phyloP scores from a whole-genome alignment of 1,140 invertebrate species.

The Apis cerana region DNA sequence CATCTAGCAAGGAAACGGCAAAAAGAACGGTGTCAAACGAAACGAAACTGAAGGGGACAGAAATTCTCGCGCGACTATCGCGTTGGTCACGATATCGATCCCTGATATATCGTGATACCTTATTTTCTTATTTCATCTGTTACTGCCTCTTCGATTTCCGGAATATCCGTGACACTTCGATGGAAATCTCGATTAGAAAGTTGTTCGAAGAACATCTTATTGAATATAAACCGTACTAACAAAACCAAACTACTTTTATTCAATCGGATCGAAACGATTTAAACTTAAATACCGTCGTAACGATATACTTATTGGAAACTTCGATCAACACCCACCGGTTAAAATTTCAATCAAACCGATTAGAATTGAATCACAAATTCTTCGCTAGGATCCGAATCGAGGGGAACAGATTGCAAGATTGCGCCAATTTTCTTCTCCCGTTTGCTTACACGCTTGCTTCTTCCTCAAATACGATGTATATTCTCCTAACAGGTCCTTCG shows the following conservation, averaged over 20 bases:
- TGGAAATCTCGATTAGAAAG: too few species aligned
- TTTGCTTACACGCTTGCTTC: not conserved
- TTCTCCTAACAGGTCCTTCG: not conserved
- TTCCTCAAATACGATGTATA: not conserved
- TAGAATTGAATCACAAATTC: too few species aligned
- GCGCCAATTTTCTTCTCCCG: not conserved
- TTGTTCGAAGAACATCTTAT: too few species aligned
- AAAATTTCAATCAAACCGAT: too few species aligned
- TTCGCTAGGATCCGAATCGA: too few species aligned
- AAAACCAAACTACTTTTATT: too few species aligned
- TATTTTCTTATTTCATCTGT: too few species aligned
- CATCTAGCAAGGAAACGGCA: not conserved
- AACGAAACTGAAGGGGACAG: constrained; percentile 18
- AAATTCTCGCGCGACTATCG: constrained; percentile 55
- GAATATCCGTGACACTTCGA: not conserved
- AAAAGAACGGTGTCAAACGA: constrained; percentile 20
- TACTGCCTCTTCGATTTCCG: not conserved
- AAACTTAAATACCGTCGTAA: too few species aligned
- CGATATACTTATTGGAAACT: not conserved
- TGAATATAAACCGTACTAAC: too few species aligned
- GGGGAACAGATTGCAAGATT: not conserved
- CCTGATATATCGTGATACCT: constrained; percentile 17
- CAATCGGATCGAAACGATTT: too few species aligned
- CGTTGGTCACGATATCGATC: constrained; percentile 34
- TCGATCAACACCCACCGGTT: too few species aligned